Base-by-base conservation (phyloP, 2,797 vertebrate genomes). In the Danio jaintianensis region DNA sequence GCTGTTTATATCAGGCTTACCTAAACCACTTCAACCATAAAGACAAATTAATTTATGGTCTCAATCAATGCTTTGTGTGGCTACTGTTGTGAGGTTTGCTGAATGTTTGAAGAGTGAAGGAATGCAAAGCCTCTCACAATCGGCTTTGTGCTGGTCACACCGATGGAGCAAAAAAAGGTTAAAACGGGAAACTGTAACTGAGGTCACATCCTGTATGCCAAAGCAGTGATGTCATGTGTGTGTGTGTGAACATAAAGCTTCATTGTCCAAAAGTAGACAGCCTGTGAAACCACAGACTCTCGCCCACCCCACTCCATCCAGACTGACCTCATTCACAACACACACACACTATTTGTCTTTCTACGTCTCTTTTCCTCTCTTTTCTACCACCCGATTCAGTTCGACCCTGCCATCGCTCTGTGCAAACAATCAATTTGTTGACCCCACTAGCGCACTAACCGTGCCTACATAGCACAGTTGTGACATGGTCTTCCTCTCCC, bases 251-350 rank as follows among this genome's bases (percentile, higher is more conserved):
- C n/a, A 85, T 53, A 69, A 66, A 73, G 58, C 42, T 79, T 73
- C 79, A 78, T 83, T 85, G 82, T 79, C 48, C 48, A 4, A 55
- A 55, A 4, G 4, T 29, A 78, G 53, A 58, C 45, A 16, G 55
- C n/a, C 76, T 85, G 75, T 81, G 76, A 68, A 85, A 75, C 62
- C 75, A 68, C 36, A 89, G 88, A 87, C 80, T 68, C 82, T 74
- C 83, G 56, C 74, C 86, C 84, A 89, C 84, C 42, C 18, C 86
- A 85, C 79, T 86, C 83, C 89, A 82, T 86, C 86, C 86, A 84
- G 88, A 85, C 91, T 93, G 93, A 94, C 94, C 93, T 93, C 91
- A 95, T 93, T 93, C 91, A 88, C 86, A 92, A 88, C 87, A 90
- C 88, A 29, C 29, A 29, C 29, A 91, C 78, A 89, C 87, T 84